Percentiles rank a stretch among this genome's conserved stretches.
These are phyloP conservation scores for Luscinia megarhynchos DNA, from an alignment of 2,797 vertebrate species.

Conservation along the genomic window DNA sequence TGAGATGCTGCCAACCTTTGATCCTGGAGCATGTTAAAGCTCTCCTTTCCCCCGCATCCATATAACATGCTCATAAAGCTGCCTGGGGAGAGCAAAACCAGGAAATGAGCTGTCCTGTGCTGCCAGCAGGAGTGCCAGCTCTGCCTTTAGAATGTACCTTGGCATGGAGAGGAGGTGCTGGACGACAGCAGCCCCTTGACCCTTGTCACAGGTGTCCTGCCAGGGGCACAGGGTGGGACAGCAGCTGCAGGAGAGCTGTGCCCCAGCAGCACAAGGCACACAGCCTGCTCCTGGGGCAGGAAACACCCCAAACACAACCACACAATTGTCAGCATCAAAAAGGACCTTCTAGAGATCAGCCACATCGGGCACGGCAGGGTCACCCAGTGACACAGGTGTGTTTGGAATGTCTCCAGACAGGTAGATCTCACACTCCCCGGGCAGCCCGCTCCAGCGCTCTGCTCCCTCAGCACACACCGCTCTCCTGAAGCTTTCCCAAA, in stretches of 20 bases:
- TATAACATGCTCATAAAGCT: rapidly evolving
- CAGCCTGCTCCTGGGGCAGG: background rate
- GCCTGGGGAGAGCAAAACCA: background rate
- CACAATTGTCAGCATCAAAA: rapidly evolving
- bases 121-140: background rate
- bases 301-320: background rate
- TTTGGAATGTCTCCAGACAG: background rate
- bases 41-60: background rate
- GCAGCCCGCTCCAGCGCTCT: background rate
- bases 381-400: background rate
- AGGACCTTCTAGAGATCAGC: background rate
- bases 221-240: background rate
- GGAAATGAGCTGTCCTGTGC: background rate
- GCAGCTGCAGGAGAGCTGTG: background rate
- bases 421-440: background rate
- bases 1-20: background rate
- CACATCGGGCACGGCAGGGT: background rate
- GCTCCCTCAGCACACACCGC: background rate
- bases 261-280: background rate
- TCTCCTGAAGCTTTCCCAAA: rapidly evolving
- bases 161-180: background rate
- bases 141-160: background rate
- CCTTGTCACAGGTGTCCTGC: rapidly evolving
- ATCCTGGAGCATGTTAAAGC: background rate
- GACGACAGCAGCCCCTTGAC: background rate